A percentile compares a stretch with the other conserved stretches of the same genome.
Conservation (phyloP, 2,797 vertebrate genomes). For the Takifugu ocellatus region DNA sequence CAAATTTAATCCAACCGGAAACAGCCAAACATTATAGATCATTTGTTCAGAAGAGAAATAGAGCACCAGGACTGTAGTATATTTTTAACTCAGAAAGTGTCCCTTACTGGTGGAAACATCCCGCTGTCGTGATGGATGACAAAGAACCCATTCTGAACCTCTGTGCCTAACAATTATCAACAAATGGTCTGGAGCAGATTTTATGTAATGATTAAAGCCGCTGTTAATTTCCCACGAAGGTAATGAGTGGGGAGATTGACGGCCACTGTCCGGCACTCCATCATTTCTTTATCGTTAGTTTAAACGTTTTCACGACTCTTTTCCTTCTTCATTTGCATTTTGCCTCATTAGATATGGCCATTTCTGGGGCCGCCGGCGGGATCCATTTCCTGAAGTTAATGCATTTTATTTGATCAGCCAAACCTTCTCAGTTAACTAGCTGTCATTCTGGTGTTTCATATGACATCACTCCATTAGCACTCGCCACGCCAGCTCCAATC, state of each 20-base stretch:
- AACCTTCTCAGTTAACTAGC: slow-evolving; percentile 70
- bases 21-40: slow-evolving; percentile 69
- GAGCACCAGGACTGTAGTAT: slow-evolving; percentile 53
- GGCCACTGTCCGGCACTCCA: slow-evolving; percentile 70
- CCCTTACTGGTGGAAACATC: slow-evolving; percentile 61
- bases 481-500: slow-evolving; percentile 22
- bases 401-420: slow-evolving; percentile 75
- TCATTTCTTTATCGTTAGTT: slow-evolving; percentile 77
- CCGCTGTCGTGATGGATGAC: slow-evolving; percentile 67
- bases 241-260: slow-evolving; percentile 80
- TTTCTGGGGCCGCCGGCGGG: slow-evolving; percentile 57
- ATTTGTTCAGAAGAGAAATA: slow-evolving; percentile 64
- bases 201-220: slow-evolving; percentile 76
- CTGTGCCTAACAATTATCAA: slow-evolving; percentile 70
- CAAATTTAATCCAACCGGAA: slow-evolving; percentile 72
- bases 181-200: slow-evolving; percentile 71
- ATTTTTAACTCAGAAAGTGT: slow-evolving; percentile 35
- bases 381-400: slow-evolving; percentile 73
- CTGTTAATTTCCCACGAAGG: slow-evolving; percentile 76
- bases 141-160: slow-evolving; percentile 66
- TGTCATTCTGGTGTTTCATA: slow-evolving; percentile 55
- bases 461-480: slow-evolving; percentile 74
- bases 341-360: slow-evolving; percentile 73
- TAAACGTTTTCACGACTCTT: slow-evolving; percentile 71
- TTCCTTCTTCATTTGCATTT: slow-evolving; percentile 77